A percentile compares a stretch with the other conserved stretches of the same genome.
Conservation (phyloP, 2,113 vertebrate species). For the Gracilinanus agilis region DNA sequence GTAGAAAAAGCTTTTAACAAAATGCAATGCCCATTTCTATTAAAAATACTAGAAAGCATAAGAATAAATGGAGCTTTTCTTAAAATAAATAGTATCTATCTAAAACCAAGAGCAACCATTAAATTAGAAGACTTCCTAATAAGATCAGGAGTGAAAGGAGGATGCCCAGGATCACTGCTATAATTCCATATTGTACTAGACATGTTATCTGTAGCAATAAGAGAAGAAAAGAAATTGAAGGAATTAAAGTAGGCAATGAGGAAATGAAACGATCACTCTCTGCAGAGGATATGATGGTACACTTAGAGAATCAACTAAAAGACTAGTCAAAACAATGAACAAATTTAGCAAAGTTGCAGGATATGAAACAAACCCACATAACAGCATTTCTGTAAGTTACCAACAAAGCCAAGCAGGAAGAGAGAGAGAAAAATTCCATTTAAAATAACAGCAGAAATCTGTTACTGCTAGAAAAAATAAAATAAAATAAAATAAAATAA, state of each 20-base stretch:
- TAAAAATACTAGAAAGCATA: neutral
- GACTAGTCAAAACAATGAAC: neutral
- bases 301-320: neutral
- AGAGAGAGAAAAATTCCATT: too few species aligned
- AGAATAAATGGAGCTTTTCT: neutral
- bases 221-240: neutral
- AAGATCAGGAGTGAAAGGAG: neutral
- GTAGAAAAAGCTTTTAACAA: neutral
- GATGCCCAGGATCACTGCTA: neutral
- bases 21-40: neutral
- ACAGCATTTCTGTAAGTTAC: neutral
- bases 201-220: neutral
- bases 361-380: neutral
- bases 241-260: neutral
- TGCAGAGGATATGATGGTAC: neutral
- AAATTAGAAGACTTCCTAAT: neutral
- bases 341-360: neutral
- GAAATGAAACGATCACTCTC: neutral
- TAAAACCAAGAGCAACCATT: neutral
- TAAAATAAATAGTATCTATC: neutral
- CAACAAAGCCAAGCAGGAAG: neutral
- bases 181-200: neutral
- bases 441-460: too few species aligned
- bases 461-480: too few species aligned
- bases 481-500: too few species aligned